A percentile compares a stretch with the other conserved stretches of the same genome.
Evolutionary conservation across 2,797 vertebrate genomes (phyloP).

Genomic region (Sciaenops ocellatus): DNA sequence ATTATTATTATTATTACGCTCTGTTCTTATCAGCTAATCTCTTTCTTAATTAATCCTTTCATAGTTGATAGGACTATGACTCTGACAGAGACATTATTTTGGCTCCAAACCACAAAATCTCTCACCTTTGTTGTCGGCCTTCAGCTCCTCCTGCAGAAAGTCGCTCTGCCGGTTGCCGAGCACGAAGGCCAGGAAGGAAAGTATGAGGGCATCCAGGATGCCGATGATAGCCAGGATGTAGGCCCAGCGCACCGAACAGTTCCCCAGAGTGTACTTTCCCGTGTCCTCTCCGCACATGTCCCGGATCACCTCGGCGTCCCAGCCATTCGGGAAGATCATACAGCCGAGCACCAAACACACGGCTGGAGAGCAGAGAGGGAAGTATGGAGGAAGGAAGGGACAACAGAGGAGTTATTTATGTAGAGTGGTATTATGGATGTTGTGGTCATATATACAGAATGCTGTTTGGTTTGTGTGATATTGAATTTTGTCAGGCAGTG

Average conservation of each 20-base stretch:
- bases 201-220: constrained; percentile 94
- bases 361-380: constrained; percentile 76
- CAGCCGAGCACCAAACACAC: constrained; percentile 94
- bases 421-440: neutral
- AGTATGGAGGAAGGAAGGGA: neutral
- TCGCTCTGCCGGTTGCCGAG: constrained; percentile 94
- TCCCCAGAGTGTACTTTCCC: constrained; percentile 91
- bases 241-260: constrained; percentile 95
- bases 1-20: neutral
- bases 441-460: neutral
- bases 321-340: constrained; percentile 94
- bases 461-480: constrained; percentile 8
- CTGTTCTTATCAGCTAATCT: neutral
- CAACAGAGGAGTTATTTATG: neutral
- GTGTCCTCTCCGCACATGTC: constrained; percentile 95
- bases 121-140: constrained; percentile 91
- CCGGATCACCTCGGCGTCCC: constrained; percentile 93
- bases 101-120: neutral
- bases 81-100: neutral
- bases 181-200: constrained; percentile 95
- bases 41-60: neutral
- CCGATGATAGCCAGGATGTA: constrained; percentile 96
- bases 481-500: neutral
- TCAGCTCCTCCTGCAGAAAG: constrained; percentile 91
- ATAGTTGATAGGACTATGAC: neutral